Conservation (phyloP, 2,888 invertebrate species). For the Spilarctia lutea region DNA sequence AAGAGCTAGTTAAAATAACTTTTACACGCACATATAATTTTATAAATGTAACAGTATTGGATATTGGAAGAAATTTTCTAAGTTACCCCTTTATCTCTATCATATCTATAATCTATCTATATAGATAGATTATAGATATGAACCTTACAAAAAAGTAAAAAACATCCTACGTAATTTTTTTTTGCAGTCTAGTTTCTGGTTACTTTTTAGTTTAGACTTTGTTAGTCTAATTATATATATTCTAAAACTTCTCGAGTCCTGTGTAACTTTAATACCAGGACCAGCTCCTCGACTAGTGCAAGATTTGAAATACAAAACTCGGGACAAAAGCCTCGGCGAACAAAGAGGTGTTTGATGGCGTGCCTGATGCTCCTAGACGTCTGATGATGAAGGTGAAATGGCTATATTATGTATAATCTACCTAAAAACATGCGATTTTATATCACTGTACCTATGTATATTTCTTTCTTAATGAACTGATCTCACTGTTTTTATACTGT, state of each 20-base stretch:
- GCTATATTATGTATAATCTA: neutral
- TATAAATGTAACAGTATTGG: neutral
- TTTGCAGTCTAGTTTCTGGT: no score
- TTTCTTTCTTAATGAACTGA: neutral
- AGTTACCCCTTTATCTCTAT: no score
- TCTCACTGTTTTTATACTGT: neutral
- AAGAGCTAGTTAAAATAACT: no score
- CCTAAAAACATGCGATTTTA: neutral
- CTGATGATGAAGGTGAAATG: constrained; percentile 14
- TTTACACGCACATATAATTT: no score
- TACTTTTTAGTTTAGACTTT: no score
- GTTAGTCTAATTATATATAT: neutral
- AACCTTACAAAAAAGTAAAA: no score
- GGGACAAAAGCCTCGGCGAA: constrained; percentile 54
- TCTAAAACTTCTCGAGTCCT: neutral
- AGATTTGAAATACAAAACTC: constrained; percentile 50
- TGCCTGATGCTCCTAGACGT: constrained; percentile 22
- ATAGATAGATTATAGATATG: no score
- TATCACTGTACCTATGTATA: neutral
- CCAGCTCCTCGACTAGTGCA: constrained; percentile 45
- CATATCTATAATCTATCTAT: no score
- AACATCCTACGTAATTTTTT: no score
- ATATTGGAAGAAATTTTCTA: no score
- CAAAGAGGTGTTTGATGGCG: constrained; percentile 44
- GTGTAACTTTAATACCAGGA: neutral